These are phyloP conservation scores for Bhutanitis thaidina DNA, from an alignment of 2,888 invertebrate genomes.

Conservation along the genomic window DNA sequence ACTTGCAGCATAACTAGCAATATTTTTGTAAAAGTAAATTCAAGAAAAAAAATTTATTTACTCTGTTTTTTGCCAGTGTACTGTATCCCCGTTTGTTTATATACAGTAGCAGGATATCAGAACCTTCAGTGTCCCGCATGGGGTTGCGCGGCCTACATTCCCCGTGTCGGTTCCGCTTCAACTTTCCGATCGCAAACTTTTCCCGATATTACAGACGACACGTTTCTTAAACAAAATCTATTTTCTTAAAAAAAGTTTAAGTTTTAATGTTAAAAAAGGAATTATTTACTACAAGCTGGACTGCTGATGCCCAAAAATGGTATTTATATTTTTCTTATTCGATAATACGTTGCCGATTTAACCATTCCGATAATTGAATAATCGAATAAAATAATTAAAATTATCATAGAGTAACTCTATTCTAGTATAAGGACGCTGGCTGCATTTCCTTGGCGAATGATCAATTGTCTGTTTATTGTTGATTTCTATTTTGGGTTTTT, in stretches of 20 bases:
- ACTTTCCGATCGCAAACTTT: constrained; percentile 25
- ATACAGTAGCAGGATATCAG: constrained; percentile 38
- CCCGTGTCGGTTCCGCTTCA: constrained; percentile 20
- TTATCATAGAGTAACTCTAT: too few species aligned
- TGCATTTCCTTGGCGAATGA: too few species aligned
- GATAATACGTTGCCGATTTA: too few species aligned
- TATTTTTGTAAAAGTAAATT: too few species aligned
- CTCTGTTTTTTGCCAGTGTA: constrained; percentile 22
- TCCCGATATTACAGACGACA: constrained; percentile 22
- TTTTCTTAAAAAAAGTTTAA: neutral
- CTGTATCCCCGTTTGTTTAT: constrained; percentile 43
- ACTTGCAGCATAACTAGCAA: too few species aligned
- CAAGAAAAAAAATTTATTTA: neutral
- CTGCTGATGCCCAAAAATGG: constrained; percentile 15
- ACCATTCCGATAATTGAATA: too few species aligned
- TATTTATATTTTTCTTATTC: constrained; percentile 5
- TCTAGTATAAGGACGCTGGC: too few species aligned
- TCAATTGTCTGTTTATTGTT: too few species aligned
- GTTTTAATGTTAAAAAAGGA: neutral
- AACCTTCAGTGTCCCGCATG: constrained; percentile 57
- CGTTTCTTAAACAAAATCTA: constrained; percentile 13
- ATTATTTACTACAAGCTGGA: neutral
- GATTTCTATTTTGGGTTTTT: too few species aligned
- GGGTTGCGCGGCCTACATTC: constrained; percentile 32
- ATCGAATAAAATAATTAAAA: too few species aligned